These are phyloP conservation scores for Euclidia mi DNA, from an alignment of 2,888 invertebrate species.

Conservation along the genomic window DNA sequence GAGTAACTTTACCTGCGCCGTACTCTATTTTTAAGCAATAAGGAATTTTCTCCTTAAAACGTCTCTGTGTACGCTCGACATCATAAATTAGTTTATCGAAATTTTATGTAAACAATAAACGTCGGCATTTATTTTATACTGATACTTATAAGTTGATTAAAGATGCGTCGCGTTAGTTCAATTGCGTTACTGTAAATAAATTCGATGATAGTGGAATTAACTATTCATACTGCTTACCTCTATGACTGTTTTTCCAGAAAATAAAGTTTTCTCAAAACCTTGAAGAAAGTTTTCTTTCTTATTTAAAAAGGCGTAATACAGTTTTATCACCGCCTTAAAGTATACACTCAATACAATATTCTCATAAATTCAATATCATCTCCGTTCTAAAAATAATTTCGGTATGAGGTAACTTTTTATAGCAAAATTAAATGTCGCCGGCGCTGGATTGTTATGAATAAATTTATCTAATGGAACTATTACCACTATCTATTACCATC, in stretches of 20 bases:
- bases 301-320: too few relatives aligned
- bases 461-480: conserved; percentile 66
- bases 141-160: too few relatives aligned
- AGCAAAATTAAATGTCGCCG: not conserved
- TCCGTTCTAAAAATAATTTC: not conserved
- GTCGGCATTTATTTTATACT: conserved; percentile 6
- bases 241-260: too few relatives aligned
- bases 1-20: conserved; percentile 43
- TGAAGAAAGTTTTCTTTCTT: too few relatives aligned
- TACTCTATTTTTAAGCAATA: conserved; percentile 41
- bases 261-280: too few relatives aligned
- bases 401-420: too few relatives aligned
- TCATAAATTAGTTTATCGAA: conserved; percentile 40
- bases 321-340: not conserved
- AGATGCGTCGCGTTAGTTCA: too few relatives aligned
- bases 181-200: too few relatives aligned
- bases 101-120: conserved; percentile 27
- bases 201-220: too few relatives aligned
- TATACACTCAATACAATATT: not conserved
- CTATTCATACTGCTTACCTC: too few relatives aligned
- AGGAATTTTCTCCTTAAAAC: conserved; percentile 40
- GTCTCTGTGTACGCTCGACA: conserved; percentile 21
- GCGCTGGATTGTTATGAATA: conserved; percentile 57
- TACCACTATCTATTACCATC: conserved; percentile 55
- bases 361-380: not conserved